A percentile compares a stretch with the other conserved stretches of the same genome.
Evolutionary conservation across 1,140 invertebrate genomes (phyloP).

Genomic region (Conus betulinus): DNA sequence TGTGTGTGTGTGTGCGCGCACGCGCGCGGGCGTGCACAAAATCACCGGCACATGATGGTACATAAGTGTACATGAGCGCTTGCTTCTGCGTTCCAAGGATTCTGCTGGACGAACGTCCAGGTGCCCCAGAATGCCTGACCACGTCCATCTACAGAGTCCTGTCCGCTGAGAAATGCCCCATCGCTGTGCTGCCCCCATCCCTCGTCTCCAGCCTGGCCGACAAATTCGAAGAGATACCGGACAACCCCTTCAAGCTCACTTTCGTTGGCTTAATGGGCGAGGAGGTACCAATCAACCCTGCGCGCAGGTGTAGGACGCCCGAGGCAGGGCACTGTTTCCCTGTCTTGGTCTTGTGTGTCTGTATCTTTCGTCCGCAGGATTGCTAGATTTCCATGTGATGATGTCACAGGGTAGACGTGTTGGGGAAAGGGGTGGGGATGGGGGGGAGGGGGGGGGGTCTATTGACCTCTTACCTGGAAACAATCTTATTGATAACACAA

Average conservation of each 20-base stretch:
- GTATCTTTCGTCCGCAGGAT: too few relatives aligned
- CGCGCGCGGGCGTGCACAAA: too few relatives aligned
- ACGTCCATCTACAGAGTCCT: neutral
- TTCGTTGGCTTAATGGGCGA: slow-evolving; percentile 2
- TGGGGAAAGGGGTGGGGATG: too few relatives aligned
- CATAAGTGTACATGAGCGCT: neutral
- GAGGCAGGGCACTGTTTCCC: too few relatives aligned
- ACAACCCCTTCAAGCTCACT: neutral
- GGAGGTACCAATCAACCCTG: neutral
- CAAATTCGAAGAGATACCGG: neutral
- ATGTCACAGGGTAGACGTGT: too few relatives aligned
- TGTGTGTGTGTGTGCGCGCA: too few relatives aligned
- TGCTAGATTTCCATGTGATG: too few relatives aligned
- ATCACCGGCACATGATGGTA: neutral
- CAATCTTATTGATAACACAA: too few relatives aligned
- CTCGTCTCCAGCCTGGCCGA: neutral
- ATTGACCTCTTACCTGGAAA: too few relatives aligned
- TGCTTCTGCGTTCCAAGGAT: neutral
- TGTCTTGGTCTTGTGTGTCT: too few relatives aligned
- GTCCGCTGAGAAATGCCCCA: neutral
- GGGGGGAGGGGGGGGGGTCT: too few relatives aligned
- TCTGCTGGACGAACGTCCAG: slow-evolving; percentile 12
- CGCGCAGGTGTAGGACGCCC: too few relatives aligned
- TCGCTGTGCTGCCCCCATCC: slow-evolving; percentile 2
- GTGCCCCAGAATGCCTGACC: neutral